Evolutionary conservation across 2,888 invertebrate genomes (phyloP), one percentile per base, ranked within the genome.

Genomic region (Sinhomidia bicolor): DNA sequence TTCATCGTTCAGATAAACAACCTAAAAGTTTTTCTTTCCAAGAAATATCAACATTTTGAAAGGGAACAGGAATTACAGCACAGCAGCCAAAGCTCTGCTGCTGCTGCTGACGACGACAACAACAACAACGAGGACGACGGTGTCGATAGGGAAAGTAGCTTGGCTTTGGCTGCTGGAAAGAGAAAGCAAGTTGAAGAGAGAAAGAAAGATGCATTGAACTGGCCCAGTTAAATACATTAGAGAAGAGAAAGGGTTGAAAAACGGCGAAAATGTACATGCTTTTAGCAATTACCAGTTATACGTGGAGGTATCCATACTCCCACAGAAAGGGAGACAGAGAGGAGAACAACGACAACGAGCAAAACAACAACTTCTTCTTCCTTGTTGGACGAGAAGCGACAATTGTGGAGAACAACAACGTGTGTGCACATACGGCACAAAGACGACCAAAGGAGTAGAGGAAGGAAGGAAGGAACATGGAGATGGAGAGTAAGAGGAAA

Each of bases 221-320:
- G 51, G 47, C 76, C 74, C 51, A 76, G 78, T 78, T 78, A 26
- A 57, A 57, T 78, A 57, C 36, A 78, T 54, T 78, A 78, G 17
- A n/a, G n/a, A n/a, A n/a, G n/a, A n/a, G n/a, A n/a, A n/a, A n/a
- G n/a, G n/a, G 78, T 23, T 78, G 4, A 1, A 57, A 78, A 78
- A 78, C 57, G 54, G 78, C 57, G 78, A 78, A 76, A 78, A 36
- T 36, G 36, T 3, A 41, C 9, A 71, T 12, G 26, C 26, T 47
- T 7, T n/a, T 74, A 26, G 47, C 74, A 74, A 74, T 74, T 74
- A 74, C 78, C 78, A n/a, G n/a, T n/a, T n/a, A n/a, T n/a, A n/a
- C n/a, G n/a, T 57, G 78, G 36, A 36, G 36, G 78, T 57, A 54
- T 57, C 54, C 36, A 29, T n/a, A n/a, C n/a, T n/a, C n/a, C n/a